These are phyloP conservation scores for Eriosoma lanigerum DNA, from an alignment of 1,140 invertebrate species.

Conservation along the genomic window DNA sequence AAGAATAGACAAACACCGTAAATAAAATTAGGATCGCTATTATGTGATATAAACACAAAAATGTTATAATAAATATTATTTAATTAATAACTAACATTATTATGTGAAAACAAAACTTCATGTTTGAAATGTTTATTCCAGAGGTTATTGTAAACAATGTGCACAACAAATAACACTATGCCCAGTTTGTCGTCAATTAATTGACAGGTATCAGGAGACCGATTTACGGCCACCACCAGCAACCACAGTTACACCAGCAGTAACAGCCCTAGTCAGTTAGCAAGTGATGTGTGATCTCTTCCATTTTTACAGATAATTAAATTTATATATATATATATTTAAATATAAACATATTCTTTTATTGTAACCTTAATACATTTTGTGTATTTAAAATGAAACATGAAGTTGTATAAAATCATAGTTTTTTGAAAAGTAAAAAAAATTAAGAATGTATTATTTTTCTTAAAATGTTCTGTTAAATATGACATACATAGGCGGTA, in stretches of 20 bases:
- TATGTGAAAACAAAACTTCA: too few species aligned
- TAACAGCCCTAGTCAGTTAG: conserved; percentile 37
- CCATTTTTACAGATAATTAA: background rate
- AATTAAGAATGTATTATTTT: too few species aligned
- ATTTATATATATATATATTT: background rate
- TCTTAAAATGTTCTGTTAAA: too few species aligned
- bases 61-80: too few species aligned
- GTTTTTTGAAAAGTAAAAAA: background rate
- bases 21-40: too few species aligned
- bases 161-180: conserved; percentile 76
- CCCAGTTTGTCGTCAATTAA: conserved; percentile 80
- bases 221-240: background rate
- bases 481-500: too few species aligned
- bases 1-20: too few species aligned
- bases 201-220: conserved; percentile 56
- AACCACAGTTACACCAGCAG: background rate
- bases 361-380: conserved; percentile 21
- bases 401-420: background rate
- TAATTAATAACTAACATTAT: too few species aligned
- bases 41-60: too few species aligned
- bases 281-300: conserved; percentile 19
- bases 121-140: too few species aligned
- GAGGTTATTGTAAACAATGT: conserved; percentile 83
- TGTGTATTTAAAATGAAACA: conserved; percentile 10
- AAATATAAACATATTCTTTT: conserved; percentile 10